A percentile compares a stretch with the other conserved stretches of the same genome.
phyloP scores from a whole-genome alignment of 2,888 invertebrate species.

The Drosophila limbata region DNA sequence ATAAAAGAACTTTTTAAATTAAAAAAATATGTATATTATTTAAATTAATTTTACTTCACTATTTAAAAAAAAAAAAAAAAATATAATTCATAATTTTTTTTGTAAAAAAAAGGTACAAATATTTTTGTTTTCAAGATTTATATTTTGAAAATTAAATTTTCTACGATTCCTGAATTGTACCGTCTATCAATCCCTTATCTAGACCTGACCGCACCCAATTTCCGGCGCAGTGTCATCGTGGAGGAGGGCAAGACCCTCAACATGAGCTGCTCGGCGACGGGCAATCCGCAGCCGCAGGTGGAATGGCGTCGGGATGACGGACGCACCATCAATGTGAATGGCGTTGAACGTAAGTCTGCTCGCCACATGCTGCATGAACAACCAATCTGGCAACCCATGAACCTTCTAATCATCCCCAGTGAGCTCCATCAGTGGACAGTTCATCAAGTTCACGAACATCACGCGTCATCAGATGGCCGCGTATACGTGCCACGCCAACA shows the following conservation, averaged over 20 bases:
- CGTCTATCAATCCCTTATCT: neutral
- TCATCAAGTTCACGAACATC: slow-evolving; percentile 91
- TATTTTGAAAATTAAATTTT: too few species aligned
- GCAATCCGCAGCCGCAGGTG: slow-evolving; percentile 91
- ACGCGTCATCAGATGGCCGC: slow-evolving; percentile 90
- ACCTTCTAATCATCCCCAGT: slow-evolving; percentile 85
- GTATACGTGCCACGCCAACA: slow-evolving; percentile 92
- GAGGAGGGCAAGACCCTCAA: slow-evolving; percentile 93
- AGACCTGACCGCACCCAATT: slow-evolving; percentile 82
- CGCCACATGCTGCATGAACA: neutral
- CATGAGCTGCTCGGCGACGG: slow-evolving; percentile 92
- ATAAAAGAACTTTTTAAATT: too few species aligned
- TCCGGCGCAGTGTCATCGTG: slow-evolving; percentile 88
- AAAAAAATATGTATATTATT: too few species aligned
- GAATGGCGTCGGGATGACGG: slow-evolving; percentile 91
- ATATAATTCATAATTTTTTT: too few species aligned
- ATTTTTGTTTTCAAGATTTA: too few species aligned
- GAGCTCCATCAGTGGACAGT: slow-evolving; percentile 90
- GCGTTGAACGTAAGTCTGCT: slow-evolving; percentile 88
- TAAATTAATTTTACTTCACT: too few species aligned
- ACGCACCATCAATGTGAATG: slow-evolving; percentile 88
- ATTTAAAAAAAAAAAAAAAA: too few species aligned
- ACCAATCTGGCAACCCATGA: neutral
- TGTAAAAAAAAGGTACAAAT: too few species aligned
- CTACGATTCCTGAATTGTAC: neutral